Conservation (phyloP, 2,797 vertebrate species). For the Alcedo atthis region DNA sequence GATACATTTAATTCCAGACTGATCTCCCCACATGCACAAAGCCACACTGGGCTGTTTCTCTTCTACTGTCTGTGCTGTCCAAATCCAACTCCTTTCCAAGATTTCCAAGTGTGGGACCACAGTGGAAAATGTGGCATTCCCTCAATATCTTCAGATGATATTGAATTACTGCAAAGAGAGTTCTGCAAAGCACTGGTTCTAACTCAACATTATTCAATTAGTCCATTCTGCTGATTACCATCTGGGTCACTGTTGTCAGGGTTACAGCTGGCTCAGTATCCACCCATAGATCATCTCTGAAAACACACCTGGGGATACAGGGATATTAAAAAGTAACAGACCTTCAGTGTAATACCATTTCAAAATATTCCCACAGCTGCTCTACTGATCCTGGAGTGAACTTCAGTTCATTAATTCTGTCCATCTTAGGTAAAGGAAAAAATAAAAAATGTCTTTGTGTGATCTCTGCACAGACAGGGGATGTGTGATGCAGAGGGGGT, state of each 20-base stretch:
- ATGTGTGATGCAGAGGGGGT: background rate
- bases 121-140: background rate
- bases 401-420: conserved; percentile 1
- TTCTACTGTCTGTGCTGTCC: background rate
- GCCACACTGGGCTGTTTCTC: background rate
- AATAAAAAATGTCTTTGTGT: background rate
- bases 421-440: background rate
- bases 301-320: conserved; percentile 21
- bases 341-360: background rate
- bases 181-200: background rate
- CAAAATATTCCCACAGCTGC: background rate
- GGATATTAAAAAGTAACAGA: conserved; percentile 15
- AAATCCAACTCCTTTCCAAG: background rate
- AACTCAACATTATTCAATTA: conserved; percentile 33
- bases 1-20: background rate
- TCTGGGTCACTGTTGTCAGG: conserved; percentile 33
- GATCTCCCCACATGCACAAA: background rate
- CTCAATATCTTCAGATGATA: background rate
- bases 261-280: conserved; percentile 6
- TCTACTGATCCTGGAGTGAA: background rate
- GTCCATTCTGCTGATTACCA: conserved; percentile 37
- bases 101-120: background rate
- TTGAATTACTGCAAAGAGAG: background rate
- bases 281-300: background rate
- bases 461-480: background rate